These are phyloP conservation scores for Dromaius novaehollandiae DNA, from an alignment of 2,113 vertebrate species.

Conservation along the genomic window DNA sequence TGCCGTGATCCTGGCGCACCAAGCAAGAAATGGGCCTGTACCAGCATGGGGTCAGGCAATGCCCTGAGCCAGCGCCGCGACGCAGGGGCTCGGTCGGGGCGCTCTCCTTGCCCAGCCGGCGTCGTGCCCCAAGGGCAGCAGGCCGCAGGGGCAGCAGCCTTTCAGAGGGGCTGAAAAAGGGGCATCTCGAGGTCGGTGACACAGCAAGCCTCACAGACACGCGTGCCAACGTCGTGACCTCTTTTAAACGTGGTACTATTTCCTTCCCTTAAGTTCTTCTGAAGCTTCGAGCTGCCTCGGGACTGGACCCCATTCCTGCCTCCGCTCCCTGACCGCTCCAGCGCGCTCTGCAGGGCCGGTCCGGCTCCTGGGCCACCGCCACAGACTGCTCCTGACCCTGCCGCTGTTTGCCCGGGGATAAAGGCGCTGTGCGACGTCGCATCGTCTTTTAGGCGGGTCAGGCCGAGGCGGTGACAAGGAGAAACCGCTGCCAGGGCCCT, in stretches of 20 bases:
- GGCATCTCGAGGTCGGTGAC: neutral
- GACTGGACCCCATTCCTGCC: neutral
- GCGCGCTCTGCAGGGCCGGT: neutral
- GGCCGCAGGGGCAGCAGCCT: neutral
- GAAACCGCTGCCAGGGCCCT: no score
- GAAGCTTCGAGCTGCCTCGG: neutral
- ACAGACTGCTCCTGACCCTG: neutral
- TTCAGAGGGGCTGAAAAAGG: neutral
- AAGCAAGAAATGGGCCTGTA: no score
- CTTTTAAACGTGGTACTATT: neutral
- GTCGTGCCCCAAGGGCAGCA: no score
- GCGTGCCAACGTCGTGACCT: neutral
- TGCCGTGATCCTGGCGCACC: neutral
- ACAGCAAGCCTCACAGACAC: no score
- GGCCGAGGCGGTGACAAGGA: no score
- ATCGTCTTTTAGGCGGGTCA: no score
- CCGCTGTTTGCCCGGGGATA: neutral
- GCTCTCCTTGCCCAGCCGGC: no score
- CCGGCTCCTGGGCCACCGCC: neutral
- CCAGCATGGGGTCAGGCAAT: no score
- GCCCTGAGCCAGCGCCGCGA: neutral
- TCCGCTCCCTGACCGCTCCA: no score
- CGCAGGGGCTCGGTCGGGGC: no score
- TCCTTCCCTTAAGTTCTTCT: neutral
- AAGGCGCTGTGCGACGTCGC: no score